Conservation (phyloP, 37 sponge, comb jelly and placozoan genomes). For the Crambe crambe region DNA sequence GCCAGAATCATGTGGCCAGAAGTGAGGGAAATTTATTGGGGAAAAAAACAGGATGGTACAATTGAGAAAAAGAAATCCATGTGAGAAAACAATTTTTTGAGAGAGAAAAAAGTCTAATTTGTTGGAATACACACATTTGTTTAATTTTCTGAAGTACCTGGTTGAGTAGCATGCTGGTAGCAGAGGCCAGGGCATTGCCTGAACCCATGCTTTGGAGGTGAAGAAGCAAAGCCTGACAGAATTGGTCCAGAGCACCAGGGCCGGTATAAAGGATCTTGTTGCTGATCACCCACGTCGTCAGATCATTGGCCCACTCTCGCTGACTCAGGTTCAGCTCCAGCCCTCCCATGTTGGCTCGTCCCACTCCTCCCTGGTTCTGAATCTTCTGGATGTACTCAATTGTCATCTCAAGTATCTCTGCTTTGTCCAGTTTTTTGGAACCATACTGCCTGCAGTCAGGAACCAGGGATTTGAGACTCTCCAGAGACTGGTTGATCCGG, state of each 20-base stretch:
- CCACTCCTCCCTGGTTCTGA: constrained; percentile 50
- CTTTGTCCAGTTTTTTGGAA: constrained; percentile 89
- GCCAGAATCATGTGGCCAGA: too few relatives aligned
- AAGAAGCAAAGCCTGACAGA: constrained; percentile 67
- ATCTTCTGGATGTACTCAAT: constrained; percentile 78
- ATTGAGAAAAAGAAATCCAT: too few relatives aligned
- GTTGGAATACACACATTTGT: too few relatives aligned
- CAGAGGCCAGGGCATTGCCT: constrained; percentile 41
- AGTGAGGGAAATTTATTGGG: too few relatives aligned
- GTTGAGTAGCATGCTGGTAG: constrained; percentile 53
- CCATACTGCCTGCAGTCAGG: constrained; percentile 90
- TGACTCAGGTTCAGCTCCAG: constrained; percentile 51
- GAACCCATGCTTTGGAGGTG: constrained; percentile 67
- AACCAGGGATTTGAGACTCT: constrained; percentile 62
- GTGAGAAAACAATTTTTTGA: too few relatives aligned
- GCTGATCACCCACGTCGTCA: constrained; percentile 85
- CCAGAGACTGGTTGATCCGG: constrained; percentile 75
- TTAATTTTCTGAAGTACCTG: too few relatives aligned
- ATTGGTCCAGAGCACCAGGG: constrained; percentile 60
- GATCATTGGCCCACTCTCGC: constrained; percentile 80
- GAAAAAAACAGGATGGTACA: too few relatives aligned
- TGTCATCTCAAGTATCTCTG: constrained; percentile 89
- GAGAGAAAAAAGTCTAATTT: too few relatives aligned
- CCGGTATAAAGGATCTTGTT: constrained; percentile 72
- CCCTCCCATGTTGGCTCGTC: not conserved